Conservation (phyloP, 2,888 invertebrate genomes). For the Acanthosepion esculentum region DNA sequence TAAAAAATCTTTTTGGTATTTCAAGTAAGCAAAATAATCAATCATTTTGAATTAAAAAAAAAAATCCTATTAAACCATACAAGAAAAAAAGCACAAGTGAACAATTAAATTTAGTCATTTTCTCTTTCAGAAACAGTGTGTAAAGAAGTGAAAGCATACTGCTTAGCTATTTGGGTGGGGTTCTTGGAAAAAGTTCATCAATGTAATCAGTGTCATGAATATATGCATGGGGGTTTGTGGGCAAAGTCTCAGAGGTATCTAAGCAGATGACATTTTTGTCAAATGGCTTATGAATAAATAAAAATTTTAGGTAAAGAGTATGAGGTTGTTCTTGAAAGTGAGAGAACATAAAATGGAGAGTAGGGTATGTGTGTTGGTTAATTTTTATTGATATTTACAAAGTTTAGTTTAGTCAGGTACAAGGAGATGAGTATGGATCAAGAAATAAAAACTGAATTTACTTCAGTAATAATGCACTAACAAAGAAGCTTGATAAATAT, state of each 20-base stretch:
- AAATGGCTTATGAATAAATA: background rate
- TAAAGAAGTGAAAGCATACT: background rate
- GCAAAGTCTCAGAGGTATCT: background rate
- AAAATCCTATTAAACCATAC: too few relatives aligned
- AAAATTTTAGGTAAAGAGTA: background rate
- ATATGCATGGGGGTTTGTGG: background rate
- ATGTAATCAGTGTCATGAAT: background rate
- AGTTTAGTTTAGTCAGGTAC: background rate
- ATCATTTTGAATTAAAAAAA: too few relatives aligned
- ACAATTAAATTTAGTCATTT: background rate
- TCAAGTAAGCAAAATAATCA: too few relatives aligned
- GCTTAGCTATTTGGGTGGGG: background rate
- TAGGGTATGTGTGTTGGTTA: too few relatives aligned
- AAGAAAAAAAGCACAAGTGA: background rate
- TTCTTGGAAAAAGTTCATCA: background rate
- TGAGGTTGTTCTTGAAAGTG: background rate
- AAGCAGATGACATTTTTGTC: background rate
- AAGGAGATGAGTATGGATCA: background rate
- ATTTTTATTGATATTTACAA: background rate
- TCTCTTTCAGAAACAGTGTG: background rate
- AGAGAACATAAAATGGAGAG: too few relatives aligned
- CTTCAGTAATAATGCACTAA: too few relatives aligned
- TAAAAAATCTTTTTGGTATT: too few relatives aligned
- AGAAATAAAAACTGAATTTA: too few relatives aligned
- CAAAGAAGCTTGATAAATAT: too few relatives aligned